phyloP scores from a whole-genome alignment of 2,113 vertebrate genomes.

The Caloenas nicobarica region DNA sequence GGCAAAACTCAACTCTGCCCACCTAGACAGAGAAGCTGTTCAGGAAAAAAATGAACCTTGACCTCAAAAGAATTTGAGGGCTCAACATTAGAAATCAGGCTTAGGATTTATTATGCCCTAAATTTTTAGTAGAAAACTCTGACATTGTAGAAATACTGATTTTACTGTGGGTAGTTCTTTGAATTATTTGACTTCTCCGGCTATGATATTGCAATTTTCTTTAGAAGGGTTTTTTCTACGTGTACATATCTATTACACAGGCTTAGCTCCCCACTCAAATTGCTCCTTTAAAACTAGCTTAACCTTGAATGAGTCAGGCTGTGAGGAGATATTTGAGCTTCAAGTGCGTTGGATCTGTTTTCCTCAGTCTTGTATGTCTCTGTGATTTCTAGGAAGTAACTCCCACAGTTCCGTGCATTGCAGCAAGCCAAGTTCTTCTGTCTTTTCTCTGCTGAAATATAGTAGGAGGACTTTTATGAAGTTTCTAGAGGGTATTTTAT shows the following conservation, averaged over 20 bases:
- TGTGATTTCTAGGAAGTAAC: background rate
- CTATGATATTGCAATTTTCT: background rate
- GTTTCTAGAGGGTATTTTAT: background rate
- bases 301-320: background rate
- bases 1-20: background rate
- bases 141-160: background rate
- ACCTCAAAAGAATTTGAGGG: background rate
- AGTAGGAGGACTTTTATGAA: background rate
- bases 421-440: background rate
- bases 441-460: background rate
- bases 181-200: background rate
- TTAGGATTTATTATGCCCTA: background rate
- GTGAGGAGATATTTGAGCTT: background rate
- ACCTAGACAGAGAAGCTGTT: background rate
- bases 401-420: fast-evolving
- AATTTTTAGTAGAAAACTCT: background rate
- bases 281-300: background rate
- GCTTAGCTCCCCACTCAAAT: background rate
- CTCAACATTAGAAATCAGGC: background rate
- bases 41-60: background rate
- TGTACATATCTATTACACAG: background rate
- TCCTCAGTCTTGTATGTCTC: background rate
- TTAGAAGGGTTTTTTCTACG: background rate
- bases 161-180: background rate
- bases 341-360: background rate